phyloP scores from a whole-genome alignment of 2,888 invertebrate species.

The Megaustenia siamemsis region DNA sequence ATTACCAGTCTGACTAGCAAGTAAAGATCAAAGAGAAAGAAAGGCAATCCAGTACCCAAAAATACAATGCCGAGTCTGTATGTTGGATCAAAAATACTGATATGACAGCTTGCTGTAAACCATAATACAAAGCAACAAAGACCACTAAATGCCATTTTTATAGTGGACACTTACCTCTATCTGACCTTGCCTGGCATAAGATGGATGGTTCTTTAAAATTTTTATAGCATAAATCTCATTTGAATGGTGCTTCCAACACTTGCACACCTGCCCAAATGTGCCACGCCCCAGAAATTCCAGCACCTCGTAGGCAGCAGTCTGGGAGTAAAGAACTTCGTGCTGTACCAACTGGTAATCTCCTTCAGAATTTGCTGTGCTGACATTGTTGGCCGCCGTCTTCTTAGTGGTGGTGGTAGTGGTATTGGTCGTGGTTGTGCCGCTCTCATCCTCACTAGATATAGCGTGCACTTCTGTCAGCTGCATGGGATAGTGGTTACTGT shows the following conservation, averaged over 20 bases:
- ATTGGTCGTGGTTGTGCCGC: slow-evolving; percentile 62
- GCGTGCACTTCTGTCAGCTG: slow-evolving; percentile 76
- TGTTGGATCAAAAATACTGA: too few relatives aligned
- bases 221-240: slow-evolving; percentile 99
- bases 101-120: too few relatives aligned
- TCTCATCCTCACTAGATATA: slow-evolving; percentile 79
- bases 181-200: slow-evolving; percentile 99
- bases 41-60: too few relatives aligned
- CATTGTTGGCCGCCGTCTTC: slow-evolving; percentile 46
- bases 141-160: too few relatives aligned
- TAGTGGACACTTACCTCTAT: slow-evolving; percentile 90
- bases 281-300: slow-evolving; percentile 99
- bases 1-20: too few relatives aligned
- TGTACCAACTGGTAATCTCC: slow-evolving; percentile 99
- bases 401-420: slow-evolving; percentile 67
- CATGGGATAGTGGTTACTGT: slow-evolving; percentile 64
- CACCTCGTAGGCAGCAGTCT: slow-evolving; percentile 94
- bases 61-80: too few relatives aligned
- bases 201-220: slow-evolving; percentile 99
- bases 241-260: slow-evolving; percentile 99
- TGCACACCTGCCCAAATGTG: slow-evolving; percentile 98
- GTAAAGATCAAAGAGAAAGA: too few relatives aligned
- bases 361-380: slow-evolving; percentile 83
- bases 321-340: slow-evolving; percentile 97
- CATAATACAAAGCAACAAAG: too few relatives aligned